Conservation (phyloP, 2,797 vertebrate genomes). For the Coregonus suidteri region DNA sequence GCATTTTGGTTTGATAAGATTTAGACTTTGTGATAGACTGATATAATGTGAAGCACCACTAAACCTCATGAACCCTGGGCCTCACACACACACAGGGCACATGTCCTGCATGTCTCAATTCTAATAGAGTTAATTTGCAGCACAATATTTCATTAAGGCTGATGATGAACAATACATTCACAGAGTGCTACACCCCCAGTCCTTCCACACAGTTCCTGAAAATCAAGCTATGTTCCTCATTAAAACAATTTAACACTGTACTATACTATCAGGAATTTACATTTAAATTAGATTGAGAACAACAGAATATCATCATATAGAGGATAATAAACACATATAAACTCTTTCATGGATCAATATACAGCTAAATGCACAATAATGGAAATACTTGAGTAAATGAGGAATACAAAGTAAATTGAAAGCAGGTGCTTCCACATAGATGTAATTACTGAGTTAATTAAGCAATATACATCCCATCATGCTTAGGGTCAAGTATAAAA, state of each 20-base stretch:
- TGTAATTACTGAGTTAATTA: too few relatives aligned
- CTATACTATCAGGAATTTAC: constrained; percentile 52
- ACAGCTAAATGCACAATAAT: too few relatives aligned
- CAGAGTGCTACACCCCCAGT: constrained; percentile 46
- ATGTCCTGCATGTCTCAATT: constrained; percentile 55
- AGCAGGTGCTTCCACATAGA: too few relatives aligned
- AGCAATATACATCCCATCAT: too few relatives aligned
- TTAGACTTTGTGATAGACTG: too few relatives aligned
- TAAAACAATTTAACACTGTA: constrained; percentile 20
- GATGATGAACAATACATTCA: constrained; percentile 62
- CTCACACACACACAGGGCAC: constrained; percentile 24
- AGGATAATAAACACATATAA: constrained; percentile 1
- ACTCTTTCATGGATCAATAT: neutral
- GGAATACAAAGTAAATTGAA: too few relatives aligned
- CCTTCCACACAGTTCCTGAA: constrained; percentile 38
- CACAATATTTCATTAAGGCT: constrained; percentile 60
- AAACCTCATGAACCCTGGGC: neutral
- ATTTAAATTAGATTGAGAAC: constrained; percentile 39
- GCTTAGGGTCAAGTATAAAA: too few relatives aligned
- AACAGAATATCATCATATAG: constrained; percentile 11
- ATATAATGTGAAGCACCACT: neutral
- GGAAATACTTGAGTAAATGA: too few relatives aligned
- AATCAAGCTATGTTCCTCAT: constrained; percentile 52
- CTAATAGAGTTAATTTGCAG: constrained; percentile 57
- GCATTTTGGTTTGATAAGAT: neutral